Conservation (phyloP, 1,140 invertebrate species). For the Leptinotarsa defecta region DNA sequence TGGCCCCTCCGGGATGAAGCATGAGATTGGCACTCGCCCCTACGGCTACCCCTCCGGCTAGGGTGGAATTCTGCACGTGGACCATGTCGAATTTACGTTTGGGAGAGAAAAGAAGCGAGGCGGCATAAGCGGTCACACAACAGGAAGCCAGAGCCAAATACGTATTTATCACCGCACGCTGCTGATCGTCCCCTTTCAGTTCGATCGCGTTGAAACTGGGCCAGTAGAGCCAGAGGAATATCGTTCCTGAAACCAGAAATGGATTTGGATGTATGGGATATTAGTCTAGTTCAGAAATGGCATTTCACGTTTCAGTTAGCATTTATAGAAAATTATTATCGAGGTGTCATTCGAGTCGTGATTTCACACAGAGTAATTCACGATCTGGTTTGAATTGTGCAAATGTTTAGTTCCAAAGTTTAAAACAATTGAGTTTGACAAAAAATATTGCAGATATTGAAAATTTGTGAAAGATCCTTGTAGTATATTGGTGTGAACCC, state of each 20-base stretch:
- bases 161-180: slow-evolving; percentile 90
- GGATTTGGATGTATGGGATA: background rate
- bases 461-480: no score
- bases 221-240: slow-evolving; percentile 96
- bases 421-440: no score
- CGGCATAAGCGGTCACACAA: slow-evolving; percentile 80
- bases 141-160: slow-evolving; percentile 85
- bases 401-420: no score
- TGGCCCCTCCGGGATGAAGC: slow-evolving; percentile 83
- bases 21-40: slow-evolving; percentile 77
- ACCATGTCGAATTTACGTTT: slow-evolving; percentile 88
- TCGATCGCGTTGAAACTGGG: slow-evolving; percentile 92
- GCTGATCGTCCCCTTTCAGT: slow-evolving; percentile 74
- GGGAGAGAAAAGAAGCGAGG: slow-evolving; percentile 78
- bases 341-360: no score
- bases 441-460: no score
- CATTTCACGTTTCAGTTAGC: no score
- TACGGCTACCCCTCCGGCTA: slow-evolving; percentile 78
- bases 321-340: no score
- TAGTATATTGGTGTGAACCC: no score
- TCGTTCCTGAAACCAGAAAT: slow-evolving; percentile 67
- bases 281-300: no score
- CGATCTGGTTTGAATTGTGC: no score
- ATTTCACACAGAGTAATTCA: no score
- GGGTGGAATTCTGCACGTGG: slow-evolving; percentile 86